Percentiles rank a stretch among this genome's conserved stretches.
These are phyloP conservation scores for Corella eumyota DNA, from an alignment of 23 tunicate genomes.

Conservation along the genomic window DNA sequence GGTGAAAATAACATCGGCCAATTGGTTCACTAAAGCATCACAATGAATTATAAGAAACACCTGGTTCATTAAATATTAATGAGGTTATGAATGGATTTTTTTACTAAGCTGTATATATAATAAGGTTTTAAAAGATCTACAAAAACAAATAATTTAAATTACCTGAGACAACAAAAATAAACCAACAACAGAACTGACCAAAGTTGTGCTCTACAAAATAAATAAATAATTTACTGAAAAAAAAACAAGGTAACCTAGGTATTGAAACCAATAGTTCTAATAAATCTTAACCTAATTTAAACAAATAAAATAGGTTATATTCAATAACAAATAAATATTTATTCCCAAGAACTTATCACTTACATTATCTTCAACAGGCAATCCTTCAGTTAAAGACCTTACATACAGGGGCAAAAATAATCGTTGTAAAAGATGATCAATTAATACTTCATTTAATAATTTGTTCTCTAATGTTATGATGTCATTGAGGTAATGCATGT, in stretches of 20 bases:
- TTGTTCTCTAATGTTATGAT: conserved; percentile 65
- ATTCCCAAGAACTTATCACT: conserved; percentile 1
- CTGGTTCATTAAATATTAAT: conserved; percentile 32
- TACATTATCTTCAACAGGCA: conserved; percentile 52
- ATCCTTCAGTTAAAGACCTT: conserved; percentile 61
- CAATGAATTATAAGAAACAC: conserved; percentile 80
- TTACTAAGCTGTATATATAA: too few species aligned
- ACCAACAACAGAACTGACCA: conserved; percentile 75
- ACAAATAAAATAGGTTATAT: neutral
- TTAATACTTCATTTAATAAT: conserved; percentile 47
- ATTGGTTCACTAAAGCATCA: conserved; percentile 68
- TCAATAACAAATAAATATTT: neutral
- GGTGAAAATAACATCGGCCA: conserved; percentile 86
- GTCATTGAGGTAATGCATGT: conserved; percentile 91
- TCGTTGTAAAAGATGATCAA: conserved; percentile 65
- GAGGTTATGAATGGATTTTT: too few species aligned
- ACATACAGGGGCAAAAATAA: conserved; percentile 84
- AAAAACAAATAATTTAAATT: neutral
- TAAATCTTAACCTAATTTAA: neutral
- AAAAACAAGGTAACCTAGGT: neutral
- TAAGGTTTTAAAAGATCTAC: neutral
- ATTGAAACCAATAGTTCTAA: neutral
- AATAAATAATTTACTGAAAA: neutral
- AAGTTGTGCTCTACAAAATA: conserved; percentile 33
- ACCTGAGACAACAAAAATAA: conserved; percentile 86